Evolutionary conservation across 2,888 invertebrate species (phyloP).

Genomic region (Brachyptera putata): DNA sequence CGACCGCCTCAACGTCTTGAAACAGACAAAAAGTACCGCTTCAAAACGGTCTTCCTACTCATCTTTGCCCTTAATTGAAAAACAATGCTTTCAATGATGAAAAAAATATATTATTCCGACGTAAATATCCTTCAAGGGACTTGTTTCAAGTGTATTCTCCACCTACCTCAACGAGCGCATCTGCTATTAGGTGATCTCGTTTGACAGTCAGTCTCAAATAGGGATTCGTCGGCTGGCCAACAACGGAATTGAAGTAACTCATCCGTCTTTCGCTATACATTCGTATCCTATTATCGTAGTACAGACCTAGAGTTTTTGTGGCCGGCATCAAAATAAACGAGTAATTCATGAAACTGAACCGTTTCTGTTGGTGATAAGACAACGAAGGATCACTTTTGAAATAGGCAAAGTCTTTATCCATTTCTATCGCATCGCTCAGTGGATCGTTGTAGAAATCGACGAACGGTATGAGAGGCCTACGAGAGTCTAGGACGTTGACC

Average conservation of each 20-base stretch:
- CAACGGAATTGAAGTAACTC: constrained; percentile 77
- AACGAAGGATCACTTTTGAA: constrained; percentile 60
- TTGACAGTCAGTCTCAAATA: constrained; percentile 75
- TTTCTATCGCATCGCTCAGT: constrained; percentile 86
- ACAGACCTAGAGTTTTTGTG: constrained; percentile 85
- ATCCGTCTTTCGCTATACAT: constrained; percentile 91
- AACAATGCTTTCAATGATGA: no score
- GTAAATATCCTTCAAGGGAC: no score
- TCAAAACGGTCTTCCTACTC: no score
- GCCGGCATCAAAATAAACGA: constrained; percentile 88
- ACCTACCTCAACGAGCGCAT: constrained; percentile 86
- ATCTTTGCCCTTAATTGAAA: no score
- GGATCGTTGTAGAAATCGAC: constrained; percentile 94
- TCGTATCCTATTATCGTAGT: constrained; percentile 90
- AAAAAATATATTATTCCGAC: no score
- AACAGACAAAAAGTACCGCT: no score
- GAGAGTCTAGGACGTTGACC: constrained; percentile 73
- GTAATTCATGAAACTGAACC: constrained; percentile 87
- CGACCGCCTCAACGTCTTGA: no score
- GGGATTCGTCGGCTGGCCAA: constrained; percentile 78
- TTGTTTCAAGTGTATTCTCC: no score
- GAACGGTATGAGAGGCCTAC: constrained; percentile 77
- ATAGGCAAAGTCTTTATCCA: constrained; percentile 90
- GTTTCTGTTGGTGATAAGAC: constrained; percentile 40
- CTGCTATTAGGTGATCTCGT: constrained; percentile 83